These are phyloP conservation scores for Sisor rabdophorus DNA, from an alignment of 2,113 vertebrate species.

Conservation along the genomic window DNA sequence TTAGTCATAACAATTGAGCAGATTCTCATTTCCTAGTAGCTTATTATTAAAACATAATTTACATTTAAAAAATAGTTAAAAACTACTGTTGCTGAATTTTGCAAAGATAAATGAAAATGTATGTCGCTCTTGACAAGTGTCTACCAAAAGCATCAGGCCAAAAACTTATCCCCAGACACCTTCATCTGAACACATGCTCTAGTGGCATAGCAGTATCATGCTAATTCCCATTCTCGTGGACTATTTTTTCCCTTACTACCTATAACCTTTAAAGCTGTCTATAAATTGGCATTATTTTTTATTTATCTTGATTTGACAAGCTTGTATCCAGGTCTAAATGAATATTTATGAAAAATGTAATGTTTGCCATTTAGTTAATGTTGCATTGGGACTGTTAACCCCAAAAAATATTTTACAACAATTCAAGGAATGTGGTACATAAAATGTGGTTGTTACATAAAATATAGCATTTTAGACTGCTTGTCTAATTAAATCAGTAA, in stretches of 20 bases:
- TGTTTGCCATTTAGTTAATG: neutral
- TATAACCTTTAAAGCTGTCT: too few species aligned
- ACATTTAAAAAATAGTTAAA: too few species aligned
- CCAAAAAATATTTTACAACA: neutral
- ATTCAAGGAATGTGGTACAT: neutral
- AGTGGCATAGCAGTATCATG: neutral
- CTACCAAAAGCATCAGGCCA: neutral
- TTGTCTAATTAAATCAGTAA: neutral
- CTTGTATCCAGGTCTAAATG: neutral
- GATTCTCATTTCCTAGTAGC: neutral
- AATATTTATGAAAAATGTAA: neutral
- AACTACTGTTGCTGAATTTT: neutral
- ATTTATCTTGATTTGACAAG: neutral
- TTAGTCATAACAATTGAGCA: neutral
- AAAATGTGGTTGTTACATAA: too few species aligned
- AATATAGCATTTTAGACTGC: neutral
- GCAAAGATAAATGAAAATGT: too few species aligned
- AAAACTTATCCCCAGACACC: neutral
- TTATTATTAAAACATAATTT: neutral
- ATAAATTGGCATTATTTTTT: neutral
- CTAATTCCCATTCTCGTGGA: too few species aligned
- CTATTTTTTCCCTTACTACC: too few species aligned
- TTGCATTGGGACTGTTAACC: neutral
- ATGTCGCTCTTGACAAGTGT: too few species aligned
- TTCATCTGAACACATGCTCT: neutral